Evolutionary conservation across 2,797 vertebrate species (phyloP).

Genomic region (Danio choprae): DNA sequence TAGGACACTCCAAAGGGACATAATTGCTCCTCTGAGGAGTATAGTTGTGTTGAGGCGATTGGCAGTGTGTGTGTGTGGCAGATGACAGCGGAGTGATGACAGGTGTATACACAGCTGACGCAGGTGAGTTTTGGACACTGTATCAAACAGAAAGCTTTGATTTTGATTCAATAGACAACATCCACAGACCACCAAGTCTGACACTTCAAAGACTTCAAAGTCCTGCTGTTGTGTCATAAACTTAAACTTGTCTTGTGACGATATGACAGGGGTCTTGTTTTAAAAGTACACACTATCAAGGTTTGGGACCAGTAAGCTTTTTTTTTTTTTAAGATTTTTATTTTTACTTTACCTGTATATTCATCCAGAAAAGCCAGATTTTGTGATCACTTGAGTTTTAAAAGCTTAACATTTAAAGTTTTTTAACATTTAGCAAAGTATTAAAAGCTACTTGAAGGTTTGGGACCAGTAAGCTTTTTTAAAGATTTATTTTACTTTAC

Average conservation of each 20-base stretch:
- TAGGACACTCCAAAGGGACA: constrained; percentile 3
- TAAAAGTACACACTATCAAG: not conserved
- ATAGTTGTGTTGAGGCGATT: constrained; percentile 7
- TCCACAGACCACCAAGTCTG: constrained; percentile 35
- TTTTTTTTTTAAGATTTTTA: too few species aligned
- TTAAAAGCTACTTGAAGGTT: too few species aligned
- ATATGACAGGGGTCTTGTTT: not conserved
- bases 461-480: too few species aligned
- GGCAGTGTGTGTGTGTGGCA: constrained; percentile 40
- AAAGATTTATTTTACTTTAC: too few species aligned
- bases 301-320: too few species aligned
- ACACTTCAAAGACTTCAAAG: constrained; percentile 50
- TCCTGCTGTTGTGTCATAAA: constrained; percentile 46
- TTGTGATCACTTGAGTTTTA: too few species aligned
- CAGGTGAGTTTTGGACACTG: constrained; percentile 59
- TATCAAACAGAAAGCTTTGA: constrained; percentile 44
- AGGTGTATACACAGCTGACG: constrained; percentile 66
- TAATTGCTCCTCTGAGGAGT: constrained; percentile 33
- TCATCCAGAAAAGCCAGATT: too few species aligned
- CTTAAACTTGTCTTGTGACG: not conserved
- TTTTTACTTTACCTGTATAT: too few species aligned
- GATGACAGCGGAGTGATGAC: constrained; percentile 64
- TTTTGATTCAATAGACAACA: constrained; percentile 41
- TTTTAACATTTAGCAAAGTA: too few species aligned
- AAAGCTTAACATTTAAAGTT: too few species aligned